Evolutionary conservation across 2,888 invertebrate species (phyloP).

Genomic region (Himalopsyche japonica): DNA sequence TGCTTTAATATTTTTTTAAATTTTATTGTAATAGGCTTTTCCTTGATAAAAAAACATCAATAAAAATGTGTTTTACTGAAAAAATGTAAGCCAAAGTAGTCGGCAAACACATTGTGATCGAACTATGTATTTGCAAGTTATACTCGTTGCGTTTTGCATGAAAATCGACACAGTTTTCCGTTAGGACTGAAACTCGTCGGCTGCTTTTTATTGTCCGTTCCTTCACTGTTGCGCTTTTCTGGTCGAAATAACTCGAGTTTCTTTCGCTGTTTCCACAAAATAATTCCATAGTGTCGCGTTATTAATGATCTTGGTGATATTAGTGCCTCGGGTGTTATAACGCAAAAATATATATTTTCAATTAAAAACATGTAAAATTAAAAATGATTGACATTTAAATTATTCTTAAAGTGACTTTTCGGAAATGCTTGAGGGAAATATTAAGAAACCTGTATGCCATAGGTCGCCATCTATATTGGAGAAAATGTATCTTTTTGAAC

Average conservation of each 20-base stretch:
- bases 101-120: neutral
- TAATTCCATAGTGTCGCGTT: too few species aligned
- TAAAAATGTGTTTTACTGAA: too few species aligned
- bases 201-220: neutral
- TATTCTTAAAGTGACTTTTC: neutral
- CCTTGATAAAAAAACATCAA: too few species aligned
- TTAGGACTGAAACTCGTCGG: neutral
- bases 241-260: neutral
- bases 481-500: conserved; percentile 60
- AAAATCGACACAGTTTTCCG: conserved; percentile 3
- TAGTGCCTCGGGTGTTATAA: too few species aligned
- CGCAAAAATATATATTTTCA: too few species aligned
- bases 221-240: neutral
- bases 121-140: neutral
- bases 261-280: neutral
- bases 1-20: too few species aligned
- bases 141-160: neutral
- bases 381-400: neutral
- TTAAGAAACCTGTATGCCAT: conserved; percentile 26
- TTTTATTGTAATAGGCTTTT: too few species aligned
- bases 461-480: conserved; percentile 55
- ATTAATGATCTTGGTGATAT: too few species aligned
- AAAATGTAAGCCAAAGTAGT: neutral
- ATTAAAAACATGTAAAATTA: neutral
- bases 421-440: conserved; percentile 13